A percentile compares a stretch with the other conserved stretches of the same genome.
Evolutionary conservation across 2,797 vertebrate genomes (phyloP).

Genomic region (Chloroceryle inda): DNA sequence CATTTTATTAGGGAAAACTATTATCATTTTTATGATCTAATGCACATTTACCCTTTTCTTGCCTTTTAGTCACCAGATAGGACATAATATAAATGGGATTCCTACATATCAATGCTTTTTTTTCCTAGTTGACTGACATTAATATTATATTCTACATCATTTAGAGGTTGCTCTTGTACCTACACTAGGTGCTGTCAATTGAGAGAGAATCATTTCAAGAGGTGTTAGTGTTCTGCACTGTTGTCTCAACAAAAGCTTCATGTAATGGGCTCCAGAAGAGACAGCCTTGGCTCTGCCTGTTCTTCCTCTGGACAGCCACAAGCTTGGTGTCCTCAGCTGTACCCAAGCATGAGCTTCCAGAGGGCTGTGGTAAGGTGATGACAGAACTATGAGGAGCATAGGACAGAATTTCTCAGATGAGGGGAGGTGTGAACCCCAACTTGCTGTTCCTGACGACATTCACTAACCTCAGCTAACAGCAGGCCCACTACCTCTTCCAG

Average conservation of each 20-base stretch:
- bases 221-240: not conserved
- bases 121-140: constrained; percentile 34
- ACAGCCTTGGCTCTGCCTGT: not conserved
- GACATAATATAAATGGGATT: constrained; percentile 35
- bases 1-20: constrained; percentile 60
- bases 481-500: not conserved
- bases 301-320: not conserved
- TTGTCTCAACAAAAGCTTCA: not conserved
- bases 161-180: not conserved
- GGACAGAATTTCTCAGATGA: not conserved
- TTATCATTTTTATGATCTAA: constrained; percentile 44
- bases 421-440: not conserved
- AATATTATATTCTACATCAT: not conserved
- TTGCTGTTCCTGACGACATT: not conserved
- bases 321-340: not conserved
- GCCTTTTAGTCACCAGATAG: constrained; percentile 36
- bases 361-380: not conserved
- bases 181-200: not conserved
- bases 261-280: not conserved
- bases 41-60: constrained; percentile 52
- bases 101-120: not conserved
- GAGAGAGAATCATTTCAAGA: not conserved
- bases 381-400: not conserved
- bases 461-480: not conserved
- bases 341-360: not conserved